Evolutionary conservation across 2,888 invertebrate species (phyloP), one percentile per base, ranked within the genome.

Genomic region (Mechanitis messenoides): DNA sequence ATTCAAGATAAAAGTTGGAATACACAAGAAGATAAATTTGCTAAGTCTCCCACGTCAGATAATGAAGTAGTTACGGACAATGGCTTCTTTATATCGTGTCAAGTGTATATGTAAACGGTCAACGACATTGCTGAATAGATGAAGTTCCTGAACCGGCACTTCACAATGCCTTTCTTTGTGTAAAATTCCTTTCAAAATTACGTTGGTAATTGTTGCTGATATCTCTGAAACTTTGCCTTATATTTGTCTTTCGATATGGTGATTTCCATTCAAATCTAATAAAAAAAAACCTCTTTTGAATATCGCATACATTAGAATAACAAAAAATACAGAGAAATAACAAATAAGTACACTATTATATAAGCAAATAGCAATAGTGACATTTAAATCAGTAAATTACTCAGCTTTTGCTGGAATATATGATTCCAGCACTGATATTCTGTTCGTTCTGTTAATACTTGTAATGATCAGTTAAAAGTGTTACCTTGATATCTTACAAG

Each of bases 41-140:
- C 77, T 75, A 77, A 76, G 77, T 79, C 81, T 81, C 20, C 20
- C 20, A 81, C 81, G 80, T 77, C 68, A 64, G 71, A 76, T 80
- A 80, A 77, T 74, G 74, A 76, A 73, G 61, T 68, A 68, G 71
- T 63, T 70, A 69, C 70, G 73, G 71, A 81, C 83, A 83, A 83
- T 79, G 75, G 74, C 71, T 75, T 72, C 80, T 78, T 80, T 80
- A 72, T 76, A 74, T 64, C 58, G 60, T 50, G 50, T 50, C 50
- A 65, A 62, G 62, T 65, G 62, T 59, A 64, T 59, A 56, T 65
- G 65, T 67, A 59, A 61, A 58, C 68, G 65, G 67, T 69, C 68
- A 68, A 63, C 66, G 67, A 61, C 65, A 66, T 68, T 61, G 63
- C 63, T 69, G 69, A 68, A 68, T 64, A 67, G 66, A 64, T 58